phyloP scores from a whole-genome alignment of 2,888 invertebrate genomes.

The Adelphocoris suturalis region DNA sequence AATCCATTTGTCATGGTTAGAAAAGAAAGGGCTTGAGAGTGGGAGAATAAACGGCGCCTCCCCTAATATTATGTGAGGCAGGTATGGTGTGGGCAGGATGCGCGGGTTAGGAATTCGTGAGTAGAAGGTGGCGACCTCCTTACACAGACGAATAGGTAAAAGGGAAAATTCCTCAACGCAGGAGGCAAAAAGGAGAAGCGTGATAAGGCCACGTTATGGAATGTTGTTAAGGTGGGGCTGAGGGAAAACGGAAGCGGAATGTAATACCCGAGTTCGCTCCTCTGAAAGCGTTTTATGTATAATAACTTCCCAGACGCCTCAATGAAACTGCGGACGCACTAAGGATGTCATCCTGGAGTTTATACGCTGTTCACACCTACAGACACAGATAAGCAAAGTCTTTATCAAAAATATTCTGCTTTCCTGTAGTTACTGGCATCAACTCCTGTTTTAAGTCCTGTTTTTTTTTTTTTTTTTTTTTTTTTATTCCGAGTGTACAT shows the following conservation, averaged over 20 bases:
- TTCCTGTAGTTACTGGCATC: no score
- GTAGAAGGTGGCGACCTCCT: slow-evolving; percentile 24
- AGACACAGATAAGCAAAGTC: no score
- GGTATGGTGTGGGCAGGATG: neutral
- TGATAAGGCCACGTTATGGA: slow-evolving; percentile 16
- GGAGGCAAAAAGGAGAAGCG: neutral
- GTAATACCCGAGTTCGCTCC: neutral
- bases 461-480: no score
- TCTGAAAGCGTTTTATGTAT: neutral
- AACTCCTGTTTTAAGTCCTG: no score
- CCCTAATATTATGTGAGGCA: slow-evolving; percentile 12
- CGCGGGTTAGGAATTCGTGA: slow-evolving; percentile 26
- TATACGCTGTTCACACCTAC: no score
- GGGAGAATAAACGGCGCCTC: neutral
- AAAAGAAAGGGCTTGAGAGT: neutral
- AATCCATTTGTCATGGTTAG: slow-evolving; percentile 11
- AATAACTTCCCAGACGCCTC: no score
- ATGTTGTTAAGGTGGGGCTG: neutral
- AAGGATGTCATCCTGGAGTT: no score
- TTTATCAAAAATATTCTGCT: no score
- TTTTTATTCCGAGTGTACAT: no score
- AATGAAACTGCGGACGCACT: no score
- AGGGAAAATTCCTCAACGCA: slow-evolving; percentile 12
- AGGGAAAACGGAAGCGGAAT: neutral
- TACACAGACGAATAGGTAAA: slow-evolving; percentile 3